Percentiles rank a stretch among this genome's conserved stretches.
Evolutionary conservation across 2,113 vertebrate genomes (phyloP).

Genomic region (Pelodiscus sinensis): DNA sequence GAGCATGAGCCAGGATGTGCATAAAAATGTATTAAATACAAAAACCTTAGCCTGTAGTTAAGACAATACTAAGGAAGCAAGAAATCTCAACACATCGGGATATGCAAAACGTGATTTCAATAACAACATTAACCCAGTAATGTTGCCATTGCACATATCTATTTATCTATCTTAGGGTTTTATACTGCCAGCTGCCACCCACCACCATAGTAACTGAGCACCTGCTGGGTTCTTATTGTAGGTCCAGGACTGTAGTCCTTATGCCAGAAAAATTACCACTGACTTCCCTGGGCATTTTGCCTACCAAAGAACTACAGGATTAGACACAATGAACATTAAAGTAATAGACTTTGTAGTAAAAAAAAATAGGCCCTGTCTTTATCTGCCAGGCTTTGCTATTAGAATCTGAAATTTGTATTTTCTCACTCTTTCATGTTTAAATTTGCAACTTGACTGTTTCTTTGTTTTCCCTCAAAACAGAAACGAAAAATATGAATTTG

Average conservation of each 20-base stretch:
- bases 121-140: not conserved
- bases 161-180: not conserved
- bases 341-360: conserved; percentile 1
- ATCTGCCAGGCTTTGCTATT: not conserved
- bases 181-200: not conserved
- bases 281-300: not conserved
- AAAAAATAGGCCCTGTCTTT: conserved; percentile 6
- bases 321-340: not conserved
- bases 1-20: not conserved
- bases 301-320: not conserved
- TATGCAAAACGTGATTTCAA: not conserved
- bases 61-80: not conserved
- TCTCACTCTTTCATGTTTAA: not conserved
- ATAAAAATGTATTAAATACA: not conserved
- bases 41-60: not conserved
- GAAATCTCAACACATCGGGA: not conserved
- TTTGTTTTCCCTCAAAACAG: conserved; percentile 36
- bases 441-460: conserved; percentile 16
- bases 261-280: not conserved
- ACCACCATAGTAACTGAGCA: not conserved
- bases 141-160: not conserved
- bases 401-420: not conserved
- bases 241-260: not conserved
- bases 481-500: conserved; percentile 40
- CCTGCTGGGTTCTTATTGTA: not conserved